These are phyloP conservation scores for Trogon melanurus DNA, from an alignment of 2,113 vertebrate species.

Conservation along the genomic window DNA sequence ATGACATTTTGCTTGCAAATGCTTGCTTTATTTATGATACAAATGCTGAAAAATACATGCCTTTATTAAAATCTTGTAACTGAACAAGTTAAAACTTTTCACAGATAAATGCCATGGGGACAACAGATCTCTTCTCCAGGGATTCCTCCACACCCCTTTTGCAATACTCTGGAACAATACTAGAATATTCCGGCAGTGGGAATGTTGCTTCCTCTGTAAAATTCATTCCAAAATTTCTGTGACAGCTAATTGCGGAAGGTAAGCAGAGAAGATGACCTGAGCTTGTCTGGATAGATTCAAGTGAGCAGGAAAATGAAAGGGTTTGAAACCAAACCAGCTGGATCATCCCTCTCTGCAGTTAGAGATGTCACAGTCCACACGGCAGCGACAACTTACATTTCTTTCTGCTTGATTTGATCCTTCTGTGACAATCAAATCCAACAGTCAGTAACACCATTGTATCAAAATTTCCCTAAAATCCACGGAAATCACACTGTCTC, in stretches of 20 bases:
- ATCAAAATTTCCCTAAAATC: background rate
- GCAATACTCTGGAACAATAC: background rate
- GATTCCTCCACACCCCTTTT: background rate
- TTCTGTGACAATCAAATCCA: background rate
- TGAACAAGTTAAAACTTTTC: background rate
- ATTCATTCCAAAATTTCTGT: background rate
- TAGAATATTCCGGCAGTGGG: background rate
- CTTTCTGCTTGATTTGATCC: background rate
- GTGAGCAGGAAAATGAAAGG: background rate
- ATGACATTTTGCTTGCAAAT: background rate
- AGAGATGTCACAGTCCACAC: background rate
- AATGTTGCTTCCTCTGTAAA: background rate
- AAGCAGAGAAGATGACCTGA: background rate
- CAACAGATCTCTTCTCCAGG: background rate
- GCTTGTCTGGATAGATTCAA: background rate
- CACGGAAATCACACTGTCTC: background rate
- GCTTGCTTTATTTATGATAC: background rate
- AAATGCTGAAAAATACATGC: background rate
- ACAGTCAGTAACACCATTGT: background rate
- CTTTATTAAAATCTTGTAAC: background rate
- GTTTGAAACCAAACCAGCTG: background rate
- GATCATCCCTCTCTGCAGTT: background rate
- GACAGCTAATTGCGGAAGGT: background rate
- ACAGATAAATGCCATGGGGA: background rate
- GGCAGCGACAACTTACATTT: background rate